Base-by-base conservation (phyloP, 2,888 invertebrate genomes). In the Salticus scenicus region DNA sequence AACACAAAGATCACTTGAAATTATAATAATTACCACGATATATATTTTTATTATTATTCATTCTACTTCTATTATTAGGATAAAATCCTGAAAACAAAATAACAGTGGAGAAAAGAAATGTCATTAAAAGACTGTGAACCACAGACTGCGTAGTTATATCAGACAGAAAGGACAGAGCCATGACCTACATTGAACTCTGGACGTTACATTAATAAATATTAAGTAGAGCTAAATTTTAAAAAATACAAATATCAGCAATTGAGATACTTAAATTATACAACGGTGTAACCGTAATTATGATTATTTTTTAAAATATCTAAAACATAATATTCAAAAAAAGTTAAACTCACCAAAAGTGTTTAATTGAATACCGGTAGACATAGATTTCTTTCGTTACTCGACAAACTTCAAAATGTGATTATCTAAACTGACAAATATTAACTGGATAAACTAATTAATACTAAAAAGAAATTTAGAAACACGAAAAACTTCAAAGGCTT, bases 281-380 rank as follows among this genome's bases (percentile, higher is more conserved):
- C n/a, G n/a, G n/a, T n/a, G n/a, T n/a, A n/a, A n/a, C n/a, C n/a
- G n/a, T n/a, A n/a, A n/a, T n/a, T n/a, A n/a, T n/a, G n/a, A n/a
- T n/a, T n/a, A n/a, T n/a, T n/a, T n/a, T n/a, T n/a, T n/a, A n/a
- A n/a, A n/a, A n/a, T n/a, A 10, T 37, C 4, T 10, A 37, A 37
- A 37, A 37, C 37, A 37, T 10, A 37, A 69, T 33, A 73, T 28
- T 69, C 77, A 83, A 83, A 72, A 77, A 64, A n/a, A 7, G 66
- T 31, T n/a, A 76, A 72, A 88, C 89, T 88, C 87, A 89, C 89
- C 89, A 88, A 89, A 89, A 87, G 90, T 90, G 88, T 90, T 90
- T 71, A 90, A 89, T 89, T 90, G 90, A 89, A 90, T 90, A 86
- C 87, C 83, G 87, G 87, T 85, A 87, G 87, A 87, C 87, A 87